Conservation (phyloP, 2,888 invertebrate genomes). For the Lasius platythorax region DNA sequence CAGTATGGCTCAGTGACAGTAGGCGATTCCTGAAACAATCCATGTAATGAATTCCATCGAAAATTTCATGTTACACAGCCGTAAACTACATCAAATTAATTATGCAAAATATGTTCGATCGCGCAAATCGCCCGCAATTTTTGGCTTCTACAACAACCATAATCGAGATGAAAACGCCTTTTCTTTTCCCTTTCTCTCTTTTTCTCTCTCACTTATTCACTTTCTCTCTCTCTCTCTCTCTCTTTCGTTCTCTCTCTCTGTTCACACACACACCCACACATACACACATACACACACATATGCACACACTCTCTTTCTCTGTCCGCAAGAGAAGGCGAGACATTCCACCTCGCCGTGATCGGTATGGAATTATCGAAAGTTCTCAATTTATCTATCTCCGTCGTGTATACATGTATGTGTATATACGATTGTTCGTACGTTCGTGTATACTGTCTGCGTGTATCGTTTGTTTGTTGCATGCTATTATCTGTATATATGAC, state of each 20-base stretch:
- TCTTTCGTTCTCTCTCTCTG: background rate
- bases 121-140: conserved; percentile 39
- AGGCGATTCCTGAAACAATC: background rate
- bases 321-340: conserved; percentile 69
- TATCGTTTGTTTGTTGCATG: conserved; percentile 65
- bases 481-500: conserved; percentile 82
- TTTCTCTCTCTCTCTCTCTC: too few relatives aligned
- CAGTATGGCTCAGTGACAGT: background rate
- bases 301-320: conserved; percentile 1
- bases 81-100: background rate
- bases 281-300: background rate
- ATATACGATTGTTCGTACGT: conserved; percentile 46
- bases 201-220: background rate
- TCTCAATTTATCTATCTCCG: conserved; percentile 73
- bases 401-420: conserved; percentile 40
- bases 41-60: conserved; percentile 3
- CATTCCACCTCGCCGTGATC: conserved; percentile 81
- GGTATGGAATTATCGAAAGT: conserved; percentile 85
- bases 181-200: conserved; percentile 15
- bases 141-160: conserved; percentile 35
- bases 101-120: conserved; percentile 12
- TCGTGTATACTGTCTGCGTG: conserved; percentile 13
- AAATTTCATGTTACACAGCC: background rate
- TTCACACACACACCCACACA: background rate
- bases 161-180: conserved; percentile 45